These are phyloP conservation scores for Hyposoter dolosus DNA, from an alignment of 2,888 invertebrate species.

Conservation along the genomic window DNA sequence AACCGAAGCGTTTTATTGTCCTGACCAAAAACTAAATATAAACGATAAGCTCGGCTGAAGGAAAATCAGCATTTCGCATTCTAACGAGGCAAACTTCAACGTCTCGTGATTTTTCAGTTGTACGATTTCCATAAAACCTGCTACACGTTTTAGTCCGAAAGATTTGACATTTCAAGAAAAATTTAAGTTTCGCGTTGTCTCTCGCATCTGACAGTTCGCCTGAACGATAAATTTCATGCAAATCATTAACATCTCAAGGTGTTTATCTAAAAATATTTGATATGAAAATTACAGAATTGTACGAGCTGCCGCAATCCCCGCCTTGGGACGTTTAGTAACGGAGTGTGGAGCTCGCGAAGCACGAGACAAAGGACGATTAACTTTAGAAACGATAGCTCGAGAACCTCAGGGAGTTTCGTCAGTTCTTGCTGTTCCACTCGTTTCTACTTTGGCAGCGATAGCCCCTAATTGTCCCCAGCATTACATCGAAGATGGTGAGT, in stretches of 20 bases:
- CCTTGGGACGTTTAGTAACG: slow-evolving; percentile 87
- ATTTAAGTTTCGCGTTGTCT: too few relatives aligned
- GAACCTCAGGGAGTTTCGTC: slow-evolving; percentile 80
- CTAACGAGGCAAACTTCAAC: too few relatives aligned
- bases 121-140: too few relatives aligned
- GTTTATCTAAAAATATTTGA: neutral
- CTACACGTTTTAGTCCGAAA: too few relatives aligned
- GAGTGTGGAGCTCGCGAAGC: slow-evolving; percentile 85
- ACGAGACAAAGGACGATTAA: slow-evolving; percentile 86
- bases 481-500: slow-evolving; percentile 87
- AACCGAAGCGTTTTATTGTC: too few relatives aligned
- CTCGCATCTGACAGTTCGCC: too few relatives aligned
- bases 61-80: too few relatives aligned
- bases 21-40: too few relatives aligned
- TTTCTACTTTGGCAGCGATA: slow-evolving; percentile 87
- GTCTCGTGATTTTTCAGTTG: too few relatives aligned
- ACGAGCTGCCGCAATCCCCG: slow-evolving; percentile 88
- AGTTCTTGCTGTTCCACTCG: slow-evolving; percentile 86
- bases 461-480: slow-evolving; percentile 86
- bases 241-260: neutral
- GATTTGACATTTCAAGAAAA: too few relatives aligned
- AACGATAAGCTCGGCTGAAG: too few relatives aligned
- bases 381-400: slow-evolving; percentile 83
- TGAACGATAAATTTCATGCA: neutral
- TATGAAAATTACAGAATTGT: slow-evolving; percentile 85